Conservation (phyloP, 2,888 invertebrate species). For the Nesidiocoris tenuis region DNA sequence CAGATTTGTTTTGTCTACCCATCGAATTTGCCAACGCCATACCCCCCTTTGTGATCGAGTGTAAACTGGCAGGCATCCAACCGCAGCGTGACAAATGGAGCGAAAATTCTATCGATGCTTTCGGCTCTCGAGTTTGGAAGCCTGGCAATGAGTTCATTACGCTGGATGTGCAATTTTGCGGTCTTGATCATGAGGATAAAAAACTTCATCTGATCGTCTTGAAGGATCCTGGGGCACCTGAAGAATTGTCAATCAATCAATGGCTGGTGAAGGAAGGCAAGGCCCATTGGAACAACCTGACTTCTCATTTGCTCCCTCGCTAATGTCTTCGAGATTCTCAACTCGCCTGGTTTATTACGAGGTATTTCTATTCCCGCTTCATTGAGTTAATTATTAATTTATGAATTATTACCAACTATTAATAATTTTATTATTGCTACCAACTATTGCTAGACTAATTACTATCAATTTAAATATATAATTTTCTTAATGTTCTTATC, state of each 20-base stretch:
- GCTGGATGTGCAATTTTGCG: neutral
- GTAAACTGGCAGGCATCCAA: neutral
- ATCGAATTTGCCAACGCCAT: neutral
- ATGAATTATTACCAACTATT: too few species aligned
- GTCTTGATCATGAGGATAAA: neutral
- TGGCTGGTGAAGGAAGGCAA: neutral
- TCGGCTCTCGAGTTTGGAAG: neutral
- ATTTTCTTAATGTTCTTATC: too few species aligned
- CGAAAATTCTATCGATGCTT: neutral
- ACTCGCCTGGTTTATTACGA: too few species aligned
- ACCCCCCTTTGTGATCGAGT: neutral
- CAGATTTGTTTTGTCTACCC: neutral
- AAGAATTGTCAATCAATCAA: neutral
- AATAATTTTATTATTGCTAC: too few species aligned
- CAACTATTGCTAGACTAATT: too few species aligned
- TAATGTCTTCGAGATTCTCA: too few species aligned
- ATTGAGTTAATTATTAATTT: too few species aligned
- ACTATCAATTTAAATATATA: too few species aligned
- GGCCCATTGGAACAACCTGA: neutral
- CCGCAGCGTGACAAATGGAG: neutral
- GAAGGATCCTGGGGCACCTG: neutral
- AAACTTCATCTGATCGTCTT: neutral
- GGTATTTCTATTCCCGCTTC: too few species aligned
- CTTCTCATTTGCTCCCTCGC: too few species aligned
- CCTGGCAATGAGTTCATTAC: neutral